Conservation (phyloP, 2,888 invertebrate genomes). For the Meloe dianella region DNA sequence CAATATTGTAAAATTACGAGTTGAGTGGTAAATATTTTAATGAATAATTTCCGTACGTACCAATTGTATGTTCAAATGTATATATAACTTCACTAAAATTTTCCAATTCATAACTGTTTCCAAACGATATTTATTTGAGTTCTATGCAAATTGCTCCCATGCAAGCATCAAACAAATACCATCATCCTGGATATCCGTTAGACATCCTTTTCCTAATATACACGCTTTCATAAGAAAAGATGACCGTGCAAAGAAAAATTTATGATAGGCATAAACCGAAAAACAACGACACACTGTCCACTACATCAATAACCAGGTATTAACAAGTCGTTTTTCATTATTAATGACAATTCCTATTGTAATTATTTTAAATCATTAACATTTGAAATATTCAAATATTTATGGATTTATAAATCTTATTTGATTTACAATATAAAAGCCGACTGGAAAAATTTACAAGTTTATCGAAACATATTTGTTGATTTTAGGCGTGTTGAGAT, state of each 20-base stretch:
- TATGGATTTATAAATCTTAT: not conserved
- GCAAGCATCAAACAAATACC: not conserved
- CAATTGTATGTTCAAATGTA: not conserved
- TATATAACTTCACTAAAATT: not conserved
- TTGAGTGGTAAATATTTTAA: not conserved
- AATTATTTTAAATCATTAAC: not conserved
- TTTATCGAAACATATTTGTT: no score
- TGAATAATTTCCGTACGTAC: not conserved
- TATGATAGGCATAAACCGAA: not conserved
- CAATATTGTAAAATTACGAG: not conserved
- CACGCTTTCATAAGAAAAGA: not conserved
- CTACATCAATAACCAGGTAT: not conserved
- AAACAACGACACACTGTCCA: not conserved
- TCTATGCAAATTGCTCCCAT: not conserved
- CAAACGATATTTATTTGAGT: not conserved
- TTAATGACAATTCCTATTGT: not conserved
- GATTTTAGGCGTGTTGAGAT: no score
- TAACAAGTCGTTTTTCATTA: not conserved
- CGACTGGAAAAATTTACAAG: no score
- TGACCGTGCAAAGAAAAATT: not conserved
- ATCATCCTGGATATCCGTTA: constrained; percentile 7
- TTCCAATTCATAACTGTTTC: not conserved
- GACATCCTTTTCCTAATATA: not conserved
- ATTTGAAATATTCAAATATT: not conserved
- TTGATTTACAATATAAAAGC: no score